phyloP scores from a whole-genome alignment of 2,797 vertebrate genomes.

The Cossypha niveicapilla region DNA sequence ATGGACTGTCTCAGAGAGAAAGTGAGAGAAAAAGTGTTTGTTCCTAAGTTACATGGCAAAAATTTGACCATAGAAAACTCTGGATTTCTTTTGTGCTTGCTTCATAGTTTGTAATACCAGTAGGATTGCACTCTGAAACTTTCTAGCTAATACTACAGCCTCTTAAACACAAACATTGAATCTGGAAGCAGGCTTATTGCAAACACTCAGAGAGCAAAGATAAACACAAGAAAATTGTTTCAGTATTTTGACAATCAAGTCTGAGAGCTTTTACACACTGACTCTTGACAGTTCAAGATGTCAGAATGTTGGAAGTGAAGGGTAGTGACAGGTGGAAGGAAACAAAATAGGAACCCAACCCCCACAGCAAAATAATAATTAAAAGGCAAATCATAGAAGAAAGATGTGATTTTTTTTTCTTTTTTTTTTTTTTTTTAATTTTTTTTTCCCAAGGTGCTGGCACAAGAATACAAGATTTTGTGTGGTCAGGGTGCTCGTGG shows the following conservation, averaged over 20 bases:
- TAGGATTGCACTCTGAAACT: neutral
- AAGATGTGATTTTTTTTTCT: neutral
- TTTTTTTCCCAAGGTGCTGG: neutral
- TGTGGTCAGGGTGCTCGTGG: neutral
- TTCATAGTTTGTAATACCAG: neutral
- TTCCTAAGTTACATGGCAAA: neutral
- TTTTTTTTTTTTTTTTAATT: neutral
- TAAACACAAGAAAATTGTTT: conserved; percentile 42
- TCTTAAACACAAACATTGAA: conserved; percentile 52
- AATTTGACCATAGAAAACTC: neutral
- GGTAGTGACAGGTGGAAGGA: neutral
- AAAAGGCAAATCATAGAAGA: neutral
- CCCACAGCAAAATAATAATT: neutral
- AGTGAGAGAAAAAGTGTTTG: neutral
- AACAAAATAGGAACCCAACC: neutral
- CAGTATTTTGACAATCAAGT: conserved; percentile 14
- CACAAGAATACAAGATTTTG: neutral
- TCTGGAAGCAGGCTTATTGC: conserved; percentile 25
- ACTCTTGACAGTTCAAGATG: neutral
- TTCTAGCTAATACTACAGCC: neutral
- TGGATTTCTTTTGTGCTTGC: conserved; percentile 16
- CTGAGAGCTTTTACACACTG: neutral
- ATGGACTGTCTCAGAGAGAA: conserved; percentile 28
- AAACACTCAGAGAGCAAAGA: neutral
- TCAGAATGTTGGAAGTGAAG: neutral